Percentiles rank a stretch among this genome's conserved stretches.
phyloP scores from a whole-genome alignment of 2,888 invertebrate genomes.

The Chaitophorus viminalis region DNA sequence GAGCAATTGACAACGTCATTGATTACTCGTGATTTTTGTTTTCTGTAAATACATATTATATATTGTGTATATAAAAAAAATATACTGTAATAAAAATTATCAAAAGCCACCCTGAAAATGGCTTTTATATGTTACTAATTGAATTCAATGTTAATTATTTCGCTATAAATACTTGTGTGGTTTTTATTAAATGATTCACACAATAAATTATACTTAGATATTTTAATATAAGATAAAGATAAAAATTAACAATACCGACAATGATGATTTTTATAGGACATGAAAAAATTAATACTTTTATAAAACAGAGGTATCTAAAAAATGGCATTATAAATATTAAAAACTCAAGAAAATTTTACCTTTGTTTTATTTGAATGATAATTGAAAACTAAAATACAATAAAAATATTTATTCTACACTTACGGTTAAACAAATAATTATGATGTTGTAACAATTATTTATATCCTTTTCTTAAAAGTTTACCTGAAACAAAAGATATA shows the following conservation, averaged over 20 bases:
- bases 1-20: no score
- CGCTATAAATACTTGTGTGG: neutral
- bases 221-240: conserved; percentile 4
- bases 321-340: conserved; percentile 27
- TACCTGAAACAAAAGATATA: conserved; percentile 22
- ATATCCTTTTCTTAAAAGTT: conserved; percentile 38
- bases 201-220: conserved; percentile 32
- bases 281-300: conserved; percentile 23
- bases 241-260: conserved; percentile 18
- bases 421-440: conserved; percentile 15
- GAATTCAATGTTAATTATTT: neutral
- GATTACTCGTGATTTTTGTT: no score
- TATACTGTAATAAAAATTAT: no score
- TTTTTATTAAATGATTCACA: neutral
- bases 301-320: neutral
- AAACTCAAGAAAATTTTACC: conserved; percentile 38
- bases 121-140: no score
- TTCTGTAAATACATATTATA: no score
- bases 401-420: conserved; percentile 11
- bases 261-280: neutral
- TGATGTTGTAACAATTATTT: conserved; percentile 14
- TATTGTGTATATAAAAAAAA: no score
- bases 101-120: no score
- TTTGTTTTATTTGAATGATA: conserved; percentile 33
- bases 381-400: conserved; percentile 32